Percentiles rank a stretch among this genome's conserved stretches.
Evolutionary conservation across 1,140 invertebrate species (phyloP).

Genomic region (Caerostris darwini): DNA sequence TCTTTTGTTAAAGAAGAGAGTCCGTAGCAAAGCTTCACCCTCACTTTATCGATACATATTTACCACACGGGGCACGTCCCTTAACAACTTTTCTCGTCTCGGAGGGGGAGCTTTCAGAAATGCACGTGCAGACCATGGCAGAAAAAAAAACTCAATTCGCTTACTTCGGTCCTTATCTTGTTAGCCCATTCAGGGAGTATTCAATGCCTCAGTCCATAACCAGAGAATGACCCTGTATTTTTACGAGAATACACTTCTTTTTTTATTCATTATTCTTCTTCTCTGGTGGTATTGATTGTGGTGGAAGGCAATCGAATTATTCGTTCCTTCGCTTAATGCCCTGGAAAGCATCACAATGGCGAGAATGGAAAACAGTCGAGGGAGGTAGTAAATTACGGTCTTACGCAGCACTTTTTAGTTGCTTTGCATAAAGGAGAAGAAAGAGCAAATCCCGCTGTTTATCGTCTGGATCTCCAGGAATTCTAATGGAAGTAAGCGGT

Average conservation of each 20-base stretch:
- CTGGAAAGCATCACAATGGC: not conserved
- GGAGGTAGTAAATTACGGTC: constrained; percentile 9
- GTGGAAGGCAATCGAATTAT: not conserved
- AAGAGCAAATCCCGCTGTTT: constrained; percentile 3
- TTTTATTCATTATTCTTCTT: not conserved
- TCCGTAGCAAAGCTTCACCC: constrained; percentile 2
- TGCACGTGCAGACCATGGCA: constrained; percentile 52
- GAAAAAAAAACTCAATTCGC: constrained; percentile 39
- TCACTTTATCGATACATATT: constrained; percentile 5
- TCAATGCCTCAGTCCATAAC: constrained; percentile 56
- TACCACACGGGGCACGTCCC: constrained; percentile 31
- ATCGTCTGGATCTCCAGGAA: not conserved
- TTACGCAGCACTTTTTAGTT: constrained; percentile 19
- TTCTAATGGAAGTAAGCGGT: constrained; percentile 17
- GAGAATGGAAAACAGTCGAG: not conserved
- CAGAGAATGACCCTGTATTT: constrained; percentile 50
- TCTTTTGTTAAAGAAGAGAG: not conserved
- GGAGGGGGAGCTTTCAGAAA: constrained; percentile 42
- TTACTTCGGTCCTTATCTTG: constrained; percentile 37
- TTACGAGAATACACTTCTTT: not conserved
- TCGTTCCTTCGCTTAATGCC: not conserved
- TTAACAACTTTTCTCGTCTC: constrained; percentile 18
- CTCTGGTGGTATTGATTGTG: not conserved
- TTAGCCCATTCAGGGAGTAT: constrained; percentile 46
- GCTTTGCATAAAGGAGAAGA: not conserved